Evolutionary conservation across 2,113 vertebrate genomes (phyloP), one percentile per base, ranked within the genome.

Genomic region (Crocuta crocuta): DNA sequence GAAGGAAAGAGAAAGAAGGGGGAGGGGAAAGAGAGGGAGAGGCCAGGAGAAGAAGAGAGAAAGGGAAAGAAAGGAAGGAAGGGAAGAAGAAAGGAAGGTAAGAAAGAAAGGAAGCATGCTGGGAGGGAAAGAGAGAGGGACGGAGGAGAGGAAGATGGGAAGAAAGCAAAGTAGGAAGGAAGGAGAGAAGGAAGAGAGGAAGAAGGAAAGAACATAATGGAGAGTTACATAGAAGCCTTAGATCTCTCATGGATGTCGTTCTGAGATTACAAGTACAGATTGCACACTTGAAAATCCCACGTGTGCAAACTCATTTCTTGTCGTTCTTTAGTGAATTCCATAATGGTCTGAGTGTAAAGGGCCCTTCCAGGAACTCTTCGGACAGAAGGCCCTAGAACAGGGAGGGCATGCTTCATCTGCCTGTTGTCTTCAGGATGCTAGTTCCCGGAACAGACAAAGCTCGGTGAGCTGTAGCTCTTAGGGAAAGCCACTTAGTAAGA

Each of bases 401-500:
- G 16, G 28, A 21, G n/a, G 16, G 28, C 35, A 1, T 0, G 19
- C 19, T 4, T 17, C 35, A 0, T 5, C 23, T 9, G 3, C 66
- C 28, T 5, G 90, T 0, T 0, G 9, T 28, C n/a, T 10, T 16
- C 45, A 9, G 2, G 0, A 19, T 23, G 3, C 12, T 2, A 0
- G 21, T 43, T 61, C 70, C 26, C 1, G 2, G 61, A 33, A 50
- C 24, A 5, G 45, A 21, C 1, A 5, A 3, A 10, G 11, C 9
- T 0, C 13, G 4, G 4, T 2, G 8, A 21, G 39, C 21, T 11
- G 4, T 17, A 5, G 45, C 10, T 33, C 63, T 10, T 9, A 26
- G 0, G 1, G n/a, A 55, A 13, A 1, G 81, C 9, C 1, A 0
- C 2, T 11, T 9, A 6, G 0, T 0, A 4, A 23, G 31, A 3